Conservation (phyloP, 1,140 invertebrate genomes). For the Mylabris phalerata region DNA sequence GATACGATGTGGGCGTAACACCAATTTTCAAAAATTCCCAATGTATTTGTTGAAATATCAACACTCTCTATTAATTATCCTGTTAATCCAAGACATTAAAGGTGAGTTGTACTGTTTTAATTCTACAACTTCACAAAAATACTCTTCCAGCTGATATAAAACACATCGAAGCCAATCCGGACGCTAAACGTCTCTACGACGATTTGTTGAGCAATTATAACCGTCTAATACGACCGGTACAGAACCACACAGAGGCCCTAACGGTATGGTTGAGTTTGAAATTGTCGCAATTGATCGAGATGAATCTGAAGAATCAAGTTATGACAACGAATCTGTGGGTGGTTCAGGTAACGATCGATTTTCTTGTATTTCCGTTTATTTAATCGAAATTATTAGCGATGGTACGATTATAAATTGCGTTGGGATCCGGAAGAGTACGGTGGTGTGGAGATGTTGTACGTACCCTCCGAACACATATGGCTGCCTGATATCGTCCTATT, state of each 20-base stretch:
- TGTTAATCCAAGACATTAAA: too few relatives aligned
- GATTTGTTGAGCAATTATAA: slow-evolving; percentile 94
- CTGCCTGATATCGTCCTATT: slow-evolving; percentile 83
- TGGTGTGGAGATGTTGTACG: slow-evolving; percentile 85
- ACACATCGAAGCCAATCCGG: slow-evolving; percentile 74
- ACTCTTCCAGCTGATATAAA: slow-evolving; percentile 40
- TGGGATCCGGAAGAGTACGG: slow-evolving; percentile 94
- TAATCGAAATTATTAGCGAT: slow-evolving; percentile 58
- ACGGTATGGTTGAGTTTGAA: slow-evolving; percentile 88
- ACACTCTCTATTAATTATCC: too few relatives aligned
- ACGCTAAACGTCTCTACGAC: slow-evolving; percentile 86
- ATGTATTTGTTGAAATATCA: too few relatives aligned
- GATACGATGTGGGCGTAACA: too few relatives aligned
- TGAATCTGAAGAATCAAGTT: slow-evolving; percentile 90
- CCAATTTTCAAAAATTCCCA: too few relatives aligned
- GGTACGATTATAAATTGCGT: slow-evolving; percentile 86
- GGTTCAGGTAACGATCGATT: slow-evolving; percentile 58
- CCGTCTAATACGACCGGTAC: slow-evolving; percentile 88
- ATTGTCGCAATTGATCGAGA: slow-evolving; percentile 92
- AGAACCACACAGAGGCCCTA: slow-evolving; percentile 88
- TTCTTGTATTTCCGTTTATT: background rate
- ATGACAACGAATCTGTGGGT: slow-evolving; percentile 96
- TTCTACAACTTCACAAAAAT: too few relatives aligned
- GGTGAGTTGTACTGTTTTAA: too few relatives aligned
- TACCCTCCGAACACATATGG: slow-evolving; percentile 90